A percentile compares a stretch with the other conserved stretches of the same genome.
Conservation (phyloP, 2,888 invertebrate genomes). For the Apodemia hepburni region DNA sequence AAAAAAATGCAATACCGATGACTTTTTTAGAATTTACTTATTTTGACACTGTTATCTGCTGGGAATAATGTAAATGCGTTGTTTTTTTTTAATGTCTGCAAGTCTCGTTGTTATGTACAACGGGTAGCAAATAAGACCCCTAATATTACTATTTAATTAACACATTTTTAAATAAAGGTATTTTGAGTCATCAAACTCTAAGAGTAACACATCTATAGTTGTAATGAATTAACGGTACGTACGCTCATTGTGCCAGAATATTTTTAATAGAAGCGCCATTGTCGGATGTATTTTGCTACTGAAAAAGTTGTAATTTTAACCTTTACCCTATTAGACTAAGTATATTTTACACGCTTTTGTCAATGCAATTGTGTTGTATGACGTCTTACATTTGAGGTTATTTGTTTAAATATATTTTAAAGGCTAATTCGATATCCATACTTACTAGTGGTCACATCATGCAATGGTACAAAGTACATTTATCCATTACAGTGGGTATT, state of each 20-base stretch:
- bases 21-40: too few species aligned
- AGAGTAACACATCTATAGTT: too few species aligned
- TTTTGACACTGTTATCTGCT: too few species aligned
- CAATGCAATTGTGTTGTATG: conserved; percentile 1
- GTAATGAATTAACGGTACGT: conserved; percentile 18
- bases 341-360: conserved; percentile 7
- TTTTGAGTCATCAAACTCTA: too few species aligned
- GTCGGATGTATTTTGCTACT: conserved; percentile 29
- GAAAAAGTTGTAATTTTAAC: conserved; percentile 17
- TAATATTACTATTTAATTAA: too few species aligned
- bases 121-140: too few species aligned
- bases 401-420: background rate
- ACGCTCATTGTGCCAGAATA: conserved; percentile 37
- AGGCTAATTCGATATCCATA: background rate
- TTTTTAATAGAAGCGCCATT: conserved; percentile 27
- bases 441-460: background rate
- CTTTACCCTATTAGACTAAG: conserved; percentile 12
- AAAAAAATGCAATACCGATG: too few species aligned
- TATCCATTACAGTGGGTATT: background rate
- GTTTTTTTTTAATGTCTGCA: too few species aligned
- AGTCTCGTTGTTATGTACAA: too few species aligned
- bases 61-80: too few species aligned
- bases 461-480: background rate
- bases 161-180: too few species aligned
- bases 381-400: background rate